Conservation (phyloP, 92 coral and sea anemone genomes). For the Actinostola sp. region DNA sequence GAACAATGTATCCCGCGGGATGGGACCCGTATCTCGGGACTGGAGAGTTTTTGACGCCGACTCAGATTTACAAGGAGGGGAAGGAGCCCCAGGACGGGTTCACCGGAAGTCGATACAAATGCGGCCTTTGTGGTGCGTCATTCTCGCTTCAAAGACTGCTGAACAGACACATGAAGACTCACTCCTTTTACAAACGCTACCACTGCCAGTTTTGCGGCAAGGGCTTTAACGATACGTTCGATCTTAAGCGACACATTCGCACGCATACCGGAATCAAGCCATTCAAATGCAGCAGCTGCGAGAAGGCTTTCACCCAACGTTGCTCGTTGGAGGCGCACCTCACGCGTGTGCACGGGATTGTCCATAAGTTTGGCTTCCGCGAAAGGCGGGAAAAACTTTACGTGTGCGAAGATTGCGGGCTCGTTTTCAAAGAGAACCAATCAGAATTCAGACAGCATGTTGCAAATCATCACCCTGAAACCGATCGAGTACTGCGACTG, state of each 20-base stretch:
- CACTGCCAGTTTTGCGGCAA: constrained; percentile 91
- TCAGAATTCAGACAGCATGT: constrained; percentile 84
- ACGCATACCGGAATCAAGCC: constrained; percentile 99
- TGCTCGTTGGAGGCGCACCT: constrained; percentile 97
- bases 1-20: background rate
- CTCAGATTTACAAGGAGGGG: constrained; percentile 20
- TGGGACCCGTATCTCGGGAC: constrained; percentile 39
- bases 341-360: constrained; percentile 94
- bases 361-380: constrained; percentile 96
- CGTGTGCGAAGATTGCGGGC: constrained; percentile 97
- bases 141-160: constrained; percentile 91
- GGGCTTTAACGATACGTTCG: constrained; percentile 98
- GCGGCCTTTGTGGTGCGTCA: constrained; percentile 88
- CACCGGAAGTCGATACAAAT: constrained; percentile 59
- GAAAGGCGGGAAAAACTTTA: constrained; percentile 92
- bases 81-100: constrained; percentile 18
- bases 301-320: constrained; percentile 95
- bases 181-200: constrained; percentile 96
- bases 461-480: constrained; percentile 83
- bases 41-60: constrained; percentile 23
- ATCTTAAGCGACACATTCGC: constrained; percentile 96
- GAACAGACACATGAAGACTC: constrained; percentile 93
- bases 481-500: constrained; percentile 56
- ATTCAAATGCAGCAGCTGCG: constrained; percentile 88
- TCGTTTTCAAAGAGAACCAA: constrained; percentile 87